Conservation (phyloP, 2,113 vertebrate genomes). For the Scytalopus superciliaris region DNA sequence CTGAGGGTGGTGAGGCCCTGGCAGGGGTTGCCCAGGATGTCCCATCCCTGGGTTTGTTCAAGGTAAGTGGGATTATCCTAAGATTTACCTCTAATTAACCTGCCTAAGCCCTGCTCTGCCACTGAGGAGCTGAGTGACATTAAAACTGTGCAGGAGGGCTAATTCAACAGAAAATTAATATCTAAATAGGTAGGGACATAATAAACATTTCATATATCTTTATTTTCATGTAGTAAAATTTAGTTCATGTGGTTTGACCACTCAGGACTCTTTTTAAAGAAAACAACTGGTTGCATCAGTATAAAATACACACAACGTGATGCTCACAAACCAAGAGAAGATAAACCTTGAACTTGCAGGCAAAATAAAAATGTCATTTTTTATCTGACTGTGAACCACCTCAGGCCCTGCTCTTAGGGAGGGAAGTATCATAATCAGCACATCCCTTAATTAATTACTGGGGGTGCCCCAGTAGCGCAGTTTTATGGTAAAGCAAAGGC, state of each 20-base stretch:
- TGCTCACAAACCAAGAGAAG: neutral
- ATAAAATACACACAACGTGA: accelerated
- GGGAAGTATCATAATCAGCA: neutral
- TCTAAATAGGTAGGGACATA: too few species aligned
- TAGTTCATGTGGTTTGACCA: accelerated
- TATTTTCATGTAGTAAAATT: neutral
- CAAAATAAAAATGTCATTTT: neutral
- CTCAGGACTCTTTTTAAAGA: accelerated
- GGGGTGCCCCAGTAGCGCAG: neutral
- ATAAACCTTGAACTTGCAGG: neutral
- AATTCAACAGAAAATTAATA: neutral
- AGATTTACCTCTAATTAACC: neutral
- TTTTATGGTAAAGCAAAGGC: neutral
- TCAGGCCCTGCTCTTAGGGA: neutral
- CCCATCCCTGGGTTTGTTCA: neutral
- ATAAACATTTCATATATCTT: neutral
- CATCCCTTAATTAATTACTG: neutral
- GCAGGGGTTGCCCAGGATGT: neutral
- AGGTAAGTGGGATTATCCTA: neutral
- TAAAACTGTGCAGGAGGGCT: neutral
- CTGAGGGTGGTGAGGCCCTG: neutral
- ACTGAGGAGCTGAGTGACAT: neutral
- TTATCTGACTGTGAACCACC: neutral
- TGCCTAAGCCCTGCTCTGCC: neutral
- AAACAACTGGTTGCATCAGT: accelerated